Evolutionary conservation across 2,888 invertebrate genomes (phyloP).

Genomic region (Brenthis hecate): DNA sequence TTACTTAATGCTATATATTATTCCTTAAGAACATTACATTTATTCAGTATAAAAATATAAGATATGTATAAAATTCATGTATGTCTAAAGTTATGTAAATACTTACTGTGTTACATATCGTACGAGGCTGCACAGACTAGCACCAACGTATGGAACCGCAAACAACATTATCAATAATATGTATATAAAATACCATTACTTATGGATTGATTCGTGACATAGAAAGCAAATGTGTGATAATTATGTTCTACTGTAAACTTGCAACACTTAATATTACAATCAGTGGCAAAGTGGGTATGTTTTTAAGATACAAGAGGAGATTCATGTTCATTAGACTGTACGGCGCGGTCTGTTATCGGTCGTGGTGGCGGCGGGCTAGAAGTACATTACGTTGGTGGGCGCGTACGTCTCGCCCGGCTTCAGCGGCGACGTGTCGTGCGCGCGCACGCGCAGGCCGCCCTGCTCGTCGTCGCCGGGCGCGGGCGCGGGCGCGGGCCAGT

Average conservation of each 20-base stretch:
- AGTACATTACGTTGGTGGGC: conserved; percentile 54
- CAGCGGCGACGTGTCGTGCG: conserved; percentile 48
- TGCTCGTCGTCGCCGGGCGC: background rate
- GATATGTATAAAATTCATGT: background rate
- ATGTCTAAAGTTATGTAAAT: background rate
- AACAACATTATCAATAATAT: too few relatives aligned
- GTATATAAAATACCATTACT: too few relatives aligned
- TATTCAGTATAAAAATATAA: background rate
- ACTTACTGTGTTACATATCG: too few relatives aligned
- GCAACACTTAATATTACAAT: too few relatives aligned
- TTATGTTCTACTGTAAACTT: too few relatives aligned
- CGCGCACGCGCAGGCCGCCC: conserved; percentile 37
- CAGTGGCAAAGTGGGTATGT: too few relatives aligned
- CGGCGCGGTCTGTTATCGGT: background rate
- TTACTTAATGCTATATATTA: too few relatives aligned
- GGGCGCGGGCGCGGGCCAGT: conserved; percentile 39
- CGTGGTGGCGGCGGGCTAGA: conserved; percentile 26
- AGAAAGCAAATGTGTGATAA: too few relatives aligned
- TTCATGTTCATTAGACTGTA: background rate
- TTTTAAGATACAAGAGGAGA: too few relatives aligned
- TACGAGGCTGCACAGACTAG: background rate
- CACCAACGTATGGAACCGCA: background rate
- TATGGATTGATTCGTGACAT: too few relatives aligned
- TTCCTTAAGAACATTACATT: too few relatives aligned
- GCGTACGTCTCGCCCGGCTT: conserved; percentile 52